Base-by-base conservation (phyloP, 2,113 vertebrate genomes). In the Phyllostomus discolor region DNA sequence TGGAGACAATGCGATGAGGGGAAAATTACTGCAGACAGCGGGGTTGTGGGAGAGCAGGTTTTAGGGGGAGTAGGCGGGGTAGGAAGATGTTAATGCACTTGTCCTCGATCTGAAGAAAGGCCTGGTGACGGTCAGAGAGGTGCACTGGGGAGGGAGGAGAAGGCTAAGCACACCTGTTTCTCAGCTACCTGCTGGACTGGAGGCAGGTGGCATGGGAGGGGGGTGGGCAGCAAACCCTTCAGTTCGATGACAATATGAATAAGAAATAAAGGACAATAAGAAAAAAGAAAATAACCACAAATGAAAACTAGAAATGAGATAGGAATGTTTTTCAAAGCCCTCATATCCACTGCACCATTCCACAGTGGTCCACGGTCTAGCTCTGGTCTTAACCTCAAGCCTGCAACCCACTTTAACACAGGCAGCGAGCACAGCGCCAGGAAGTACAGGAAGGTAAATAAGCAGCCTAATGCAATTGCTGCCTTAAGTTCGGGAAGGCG, bases 41-140 rank as follows among this genome's bases (percentile, higher is more conserved):
- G 5, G 31, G 5, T 1, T 17, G 22, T 35, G 84, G 62, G 43
- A 88, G 41, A 78, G 41, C 26, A 67, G 16, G 75, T 64, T 67
- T 81, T 24, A 10, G 31, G 4, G 17, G 19, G 0, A 26, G 9
- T 0, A 9, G 4, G 16, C 6, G 12, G 24, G 22, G 8, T 66
- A 24, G 33, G 33, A 46, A 67, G 59, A 26, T 75, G 50, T 76
- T 70, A 22, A 78, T 50, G 62, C 10, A 6, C 24, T 62, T 69
- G 9, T 31, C n/a, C 10, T 78, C 46, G n/a, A 69, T 64, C 8
- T 95, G 85, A 88, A 64, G 75, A 79, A 81, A 31, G 9, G 3
- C 50, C 15, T 38, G 26, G 38, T 52, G 41, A 31, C 31, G 41
- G 52, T 35, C 16, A 46, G 43, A 88, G 66, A 28, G 31, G 33